Evolutionary conservation across 2,113 vertebrate genomes (phyloP).

Genomic region (Halcyon malimbica): DNA sequence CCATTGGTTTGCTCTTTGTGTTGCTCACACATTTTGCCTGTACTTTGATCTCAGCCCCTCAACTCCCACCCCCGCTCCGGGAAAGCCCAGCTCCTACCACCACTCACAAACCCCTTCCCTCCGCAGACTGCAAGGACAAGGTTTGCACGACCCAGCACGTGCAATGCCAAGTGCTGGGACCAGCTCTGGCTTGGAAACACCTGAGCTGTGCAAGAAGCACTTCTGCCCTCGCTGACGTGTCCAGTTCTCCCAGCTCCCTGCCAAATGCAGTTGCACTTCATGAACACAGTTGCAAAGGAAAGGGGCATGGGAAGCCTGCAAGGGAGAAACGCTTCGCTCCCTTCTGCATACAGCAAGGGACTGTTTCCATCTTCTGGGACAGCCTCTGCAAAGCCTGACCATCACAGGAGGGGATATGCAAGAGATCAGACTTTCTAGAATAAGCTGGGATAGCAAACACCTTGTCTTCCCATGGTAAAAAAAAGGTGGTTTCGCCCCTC

Average conservation of each 20-base stretch:
- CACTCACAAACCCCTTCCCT: background rate
- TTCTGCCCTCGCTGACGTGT: background rate
- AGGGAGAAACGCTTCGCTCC: accelerated
- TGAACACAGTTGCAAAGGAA: background rate
- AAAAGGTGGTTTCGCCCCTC: background rate
- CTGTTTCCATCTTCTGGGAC: background rate
- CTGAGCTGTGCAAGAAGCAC: background rate
- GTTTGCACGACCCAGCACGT: accelerated
- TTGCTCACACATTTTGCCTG: background rate
- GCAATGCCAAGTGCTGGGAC: accelerated
- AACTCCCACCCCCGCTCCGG: accelerated
- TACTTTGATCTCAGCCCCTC: accelerated
- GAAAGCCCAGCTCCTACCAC: background rate
- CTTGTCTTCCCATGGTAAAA: background rate
- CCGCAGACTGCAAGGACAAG: background rate
- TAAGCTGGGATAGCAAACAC: background rate
- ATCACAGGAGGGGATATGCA: accelerated
- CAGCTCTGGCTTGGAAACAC: background rate
- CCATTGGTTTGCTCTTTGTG: background rate
- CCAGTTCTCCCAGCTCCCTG: accelerated
- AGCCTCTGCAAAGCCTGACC: background rate
- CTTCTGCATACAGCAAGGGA: accelerated
- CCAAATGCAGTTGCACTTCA: accelerated
- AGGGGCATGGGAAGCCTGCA: accelerated
- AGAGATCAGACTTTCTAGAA: background rate